phyloP scores from a whole-genome alignment of 2,888 invertebrate genomes.

The Malacosoma neustria region DNA sequence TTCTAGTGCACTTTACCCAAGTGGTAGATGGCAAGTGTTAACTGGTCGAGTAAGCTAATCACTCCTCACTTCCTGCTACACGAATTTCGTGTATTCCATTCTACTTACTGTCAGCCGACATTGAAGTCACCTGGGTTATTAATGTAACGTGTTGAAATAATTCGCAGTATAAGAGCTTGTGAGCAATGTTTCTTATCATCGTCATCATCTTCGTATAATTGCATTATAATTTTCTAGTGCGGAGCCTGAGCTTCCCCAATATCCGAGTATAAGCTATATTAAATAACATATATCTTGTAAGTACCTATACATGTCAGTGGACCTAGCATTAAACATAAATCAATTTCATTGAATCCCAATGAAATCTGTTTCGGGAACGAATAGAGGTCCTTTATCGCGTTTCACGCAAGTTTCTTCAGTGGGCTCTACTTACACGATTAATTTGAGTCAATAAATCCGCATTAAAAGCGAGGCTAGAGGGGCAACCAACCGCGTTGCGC shows the following conservation, averaged over 20 bases:
- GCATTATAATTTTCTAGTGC: no score
- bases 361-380: slow-evolving; percentile 45
- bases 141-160: no score
- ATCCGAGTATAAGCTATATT: no score
- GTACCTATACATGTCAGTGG: no score
- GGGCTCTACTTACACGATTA: slow-evolving; percentile 68
- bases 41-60: slow-evolving; percentile 46
- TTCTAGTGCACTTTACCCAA: neutral
- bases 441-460: slow-evolving; percentile 72
- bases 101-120: slow-evolving; percentile 37
- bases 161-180: no score
- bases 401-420: slow-evolving; percentile 64
- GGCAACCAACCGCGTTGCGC: slow-evolving; percentile 57
- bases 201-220: no score
- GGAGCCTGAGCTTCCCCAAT: no score
- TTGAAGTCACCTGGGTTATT: slow-evolving; percentile 26
- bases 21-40: slow-evolving; percentile 13
- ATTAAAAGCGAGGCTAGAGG: slow-evolving; percentile 63
- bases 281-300: no score
- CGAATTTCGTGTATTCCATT: slow-evolving; percentile 48
- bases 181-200: no score
- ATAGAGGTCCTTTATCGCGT: slow-evolving; percentile 57
- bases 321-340: slow-evolving; percentile 33
- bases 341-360: slow-evolving; percentile 49
- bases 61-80: slow-evolving; percentile 61